Base-by-base conservation (phyloP, 2,888 invertebrate genomes). In the Drosophila acutilabella region DNA sequence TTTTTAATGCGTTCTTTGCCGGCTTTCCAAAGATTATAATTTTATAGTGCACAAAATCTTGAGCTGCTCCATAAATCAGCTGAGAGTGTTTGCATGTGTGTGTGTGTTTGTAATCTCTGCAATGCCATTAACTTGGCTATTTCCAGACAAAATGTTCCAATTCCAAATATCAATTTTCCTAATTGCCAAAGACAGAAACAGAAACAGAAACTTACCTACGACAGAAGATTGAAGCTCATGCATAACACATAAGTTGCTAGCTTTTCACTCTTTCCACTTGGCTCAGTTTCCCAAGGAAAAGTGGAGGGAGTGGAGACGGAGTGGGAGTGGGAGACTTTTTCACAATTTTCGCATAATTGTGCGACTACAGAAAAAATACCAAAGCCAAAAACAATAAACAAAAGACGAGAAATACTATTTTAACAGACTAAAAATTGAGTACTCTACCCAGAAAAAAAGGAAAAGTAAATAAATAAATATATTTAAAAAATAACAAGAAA, bases 291-390 rank as follows among this genome's bases (percentile, higher is more conserved):
- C 48, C 48, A 18, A 61, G 30, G 36, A 8, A 5, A 14, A 42
- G 57, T 47, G 48, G 40, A 36, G 52, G 18, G 40, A 48, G 41
- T 58, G 45, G 30, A 44, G 38, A 6, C 10, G 36, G 16, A 33
- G 56, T 40, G 4, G 56, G 54, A 60, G 33, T 20, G 18, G 42
- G 13, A 10, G 18, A 40, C 41, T 70, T 64, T 70, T 48, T 36
- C 13, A 23, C 60, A 68, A 57, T 74, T 68, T 81, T 82, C 86
- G 80, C 83, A 86, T 86, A 86, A 88, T 78, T 78, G 61, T 79
- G 67, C 58, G 69, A 70, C 79, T 57, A 65, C 56, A 58, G 33
- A 44, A 20, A 66, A 59, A 66, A 59, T 10, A 23, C 45, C 45
- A 60, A 26, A 66, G 71, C 18, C 41, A 51, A 69, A 70, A 52